Conservation (phyloP, 2,113 vertebrate genomes). For the Polyodon spathula region DNA sequence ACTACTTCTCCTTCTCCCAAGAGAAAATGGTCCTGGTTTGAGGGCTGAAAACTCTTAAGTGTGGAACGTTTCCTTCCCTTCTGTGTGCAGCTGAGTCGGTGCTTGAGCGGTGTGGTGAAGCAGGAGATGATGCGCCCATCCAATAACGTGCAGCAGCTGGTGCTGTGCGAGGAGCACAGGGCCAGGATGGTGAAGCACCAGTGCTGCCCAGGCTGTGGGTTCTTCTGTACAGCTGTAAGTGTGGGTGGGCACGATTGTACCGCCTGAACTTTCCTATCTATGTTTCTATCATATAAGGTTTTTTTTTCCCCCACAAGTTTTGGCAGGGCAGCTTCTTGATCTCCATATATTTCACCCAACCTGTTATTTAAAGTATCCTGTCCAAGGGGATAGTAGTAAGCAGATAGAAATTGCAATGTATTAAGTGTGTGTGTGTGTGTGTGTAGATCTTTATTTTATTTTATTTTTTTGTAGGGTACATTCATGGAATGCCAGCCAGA, state of each 20-base stretch:
- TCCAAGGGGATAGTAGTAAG: too few relatives aligned
- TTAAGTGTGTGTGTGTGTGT: background rate
- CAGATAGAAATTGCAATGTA: background rate
- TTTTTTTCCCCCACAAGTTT: too few relatives aligned
- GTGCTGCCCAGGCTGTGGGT: conserved; percentile 92
- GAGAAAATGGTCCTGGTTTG: too few relatives aligned
- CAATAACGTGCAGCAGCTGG: conserved; percentile 78
- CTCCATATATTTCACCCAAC: too few relatives aligned
- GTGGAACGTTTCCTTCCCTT: background rate
- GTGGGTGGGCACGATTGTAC: too few relatives aligned
- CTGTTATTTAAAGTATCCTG: too few relatives aligned
- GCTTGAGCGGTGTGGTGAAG: conserved; percentile 78
- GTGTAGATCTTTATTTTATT: too few relatives aligned
- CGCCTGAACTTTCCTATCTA: too few relatives aligned
- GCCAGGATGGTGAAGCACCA: conserved; percentile 95
- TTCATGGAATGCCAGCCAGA: conserved; percentile 96
- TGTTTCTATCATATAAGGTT: too few relatives aligned
- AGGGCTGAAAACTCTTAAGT: fast-evolving
- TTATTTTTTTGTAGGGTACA: conserved; percentile 58
- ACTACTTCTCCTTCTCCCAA: too few relatives aligned
- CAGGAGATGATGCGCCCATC: conserved; percentile 94
- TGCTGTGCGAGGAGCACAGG: conserved; percentile 91
- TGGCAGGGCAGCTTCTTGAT: too few relatives aligned
- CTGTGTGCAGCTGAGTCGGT: conserved; percentile 69
- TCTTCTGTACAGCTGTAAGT: conserved; percentile 87